Evolutionary conservation across 2,113 vertebrate genomes (phyloP), one percentile per base, ranked within the genome.

Genomic region (Sorex fumeus): DNA sequence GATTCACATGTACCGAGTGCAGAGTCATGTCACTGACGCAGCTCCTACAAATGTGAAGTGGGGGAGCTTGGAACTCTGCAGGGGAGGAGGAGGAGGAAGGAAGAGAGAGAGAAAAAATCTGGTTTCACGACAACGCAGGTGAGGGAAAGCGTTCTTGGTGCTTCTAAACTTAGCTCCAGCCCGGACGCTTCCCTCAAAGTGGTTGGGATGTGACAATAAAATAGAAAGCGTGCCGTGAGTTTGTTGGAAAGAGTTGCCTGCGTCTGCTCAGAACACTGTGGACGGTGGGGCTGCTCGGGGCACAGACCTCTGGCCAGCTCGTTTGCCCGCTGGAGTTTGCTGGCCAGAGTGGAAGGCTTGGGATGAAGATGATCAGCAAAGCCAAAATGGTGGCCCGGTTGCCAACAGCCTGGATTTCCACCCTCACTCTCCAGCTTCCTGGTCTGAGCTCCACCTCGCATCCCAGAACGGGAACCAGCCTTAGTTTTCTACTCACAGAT

Each of bases 91-190:
- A 74, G 32, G 62, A 84, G 18, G 19, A 6, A 60, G 57, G 57
- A 28, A 13, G 36, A n/a, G 30, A n/a, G n/a, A 50, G 53, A 60
- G n/a, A 53, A 21, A 57, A 78, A 81, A 50, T 4, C 23, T 28
- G 8, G 11, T 76, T 72, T 60, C 66, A 88, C 43, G 66, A 19
- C 81, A 77, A 88, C 11, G 1, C 16, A 28, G 8, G 5, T 47
- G 86, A 66, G 23, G 36, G 50, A 76, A 89, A 72, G 6, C 21
- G 3, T 90, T 84, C 64, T 66, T 67, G 50, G 25, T 1, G 23
- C 79, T 91, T 71, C 92, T 90, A 78, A 83, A 84, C 82, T 43
- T 25, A 82, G 34, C n/a, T 66, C 36, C 43, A n/a, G 74, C 80
- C 21, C 83, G 95, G 71, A 45, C 11, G 34, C 18, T 15, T 36